Conservation (phyloP, 2,797 vertebrate species). For the Sebastes matsubarae region DNA sequence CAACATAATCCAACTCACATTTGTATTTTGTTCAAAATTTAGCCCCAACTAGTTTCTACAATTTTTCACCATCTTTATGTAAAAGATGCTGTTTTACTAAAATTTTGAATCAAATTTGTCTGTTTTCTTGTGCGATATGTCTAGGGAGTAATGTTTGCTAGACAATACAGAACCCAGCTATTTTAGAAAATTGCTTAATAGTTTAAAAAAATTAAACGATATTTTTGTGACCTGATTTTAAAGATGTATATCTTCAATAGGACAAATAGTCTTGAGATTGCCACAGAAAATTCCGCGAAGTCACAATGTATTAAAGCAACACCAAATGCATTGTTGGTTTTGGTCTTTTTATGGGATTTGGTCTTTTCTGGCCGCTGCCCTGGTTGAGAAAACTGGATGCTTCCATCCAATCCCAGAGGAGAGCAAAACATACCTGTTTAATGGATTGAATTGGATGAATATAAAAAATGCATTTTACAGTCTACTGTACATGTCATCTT, state of each 20-base stretch:
- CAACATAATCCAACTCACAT: neutral
- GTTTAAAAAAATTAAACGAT: too few species aligned
- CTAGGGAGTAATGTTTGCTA: neutral
- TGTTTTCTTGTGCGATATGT: neutral
- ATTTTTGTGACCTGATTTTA: neutral
- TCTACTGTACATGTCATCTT: neutral
- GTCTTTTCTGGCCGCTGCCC: neutral
- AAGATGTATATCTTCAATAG: neutral
- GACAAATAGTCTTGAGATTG: neutral
- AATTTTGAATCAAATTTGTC: neutral
- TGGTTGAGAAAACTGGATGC: neutral
- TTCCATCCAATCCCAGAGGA: neutral
- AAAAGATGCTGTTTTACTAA: neutral
- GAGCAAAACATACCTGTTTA: neutral
- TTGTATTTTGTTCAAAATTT: neutral
- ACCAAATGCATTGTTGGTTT: neutral
- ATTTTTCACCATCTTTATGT: neutral
- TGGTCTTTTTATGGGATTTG: neutral
- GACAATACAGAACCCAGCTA: neutral
- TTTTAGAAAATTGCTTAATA: neutral
- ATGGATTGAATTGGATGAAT: neutral
- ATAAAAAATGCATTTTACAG: neutral
- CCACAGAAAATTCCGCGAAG: neutral
- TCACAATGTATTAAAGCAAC: neutral
- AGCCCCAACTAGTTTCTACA: neutral